Evolutionary conservation across 2,888 invertebrate genomes (phyloP), one percentile per base, ranked within the genome.

Genomic region (Sinelater perroti): DNA sequence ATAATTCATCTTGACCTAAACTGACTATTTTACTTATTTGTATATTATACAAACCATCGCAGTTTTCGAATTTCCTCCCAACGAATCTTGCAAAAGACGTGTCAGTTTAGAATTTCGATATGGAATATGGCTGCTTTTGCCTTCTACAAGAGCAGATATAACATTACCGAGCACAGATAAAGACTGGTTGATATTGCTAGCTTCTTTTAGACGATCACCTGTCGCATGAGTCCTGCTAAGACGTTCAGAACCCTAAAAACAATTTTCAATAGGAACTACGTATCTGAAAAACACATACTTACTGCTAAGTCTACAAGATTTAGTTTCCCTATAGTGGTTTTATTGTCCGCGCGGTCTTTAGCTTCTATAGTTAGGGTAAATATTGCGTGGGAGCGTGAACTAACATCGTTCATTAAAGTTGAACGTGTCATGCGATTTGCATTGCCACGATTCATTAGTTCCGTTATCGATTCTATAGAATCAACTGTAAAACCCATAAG

Each of bases 31-130:
- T n/a, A n/a, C n/a, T n/a, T n/a, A n/a, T n/a, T n/a, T n/a, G n/a
- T n/a, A n/a, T n/a, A n/a, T n/a, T n/a, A 16, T 35, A 16, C 35
- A 35, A 35, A 91, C 91, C 96, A 95, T 95, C 11, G 95, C 89
- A 14, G 95, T 95, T 81, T 95, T 95, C 0, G 95, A 93, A 81
- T 97, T 97, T 0, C 97, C 97, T 1, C 97, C 97, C 1, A 99
- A 81, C 0, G 98, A 98, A 78, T 99, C 98, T 80, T 99, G 97
- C 57, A 99, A 81, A 24, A 97, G 79, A 7, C 97, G 79, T 0
- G 99, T 99, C 21, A 99, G 81, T 79, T 99, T 99, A 0, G 97
- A 97, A 82, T 99, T 98, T 68, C 99, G 85, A 79, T 99, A 99
- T 0, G 99, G 99, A 68, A 99, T 94, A 78, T 99, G 97, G 0